Evolutionary conservation across 2,888 invertebrate genomes (phyloP).

Genomic region (Aporophyla nigra): DNA sequence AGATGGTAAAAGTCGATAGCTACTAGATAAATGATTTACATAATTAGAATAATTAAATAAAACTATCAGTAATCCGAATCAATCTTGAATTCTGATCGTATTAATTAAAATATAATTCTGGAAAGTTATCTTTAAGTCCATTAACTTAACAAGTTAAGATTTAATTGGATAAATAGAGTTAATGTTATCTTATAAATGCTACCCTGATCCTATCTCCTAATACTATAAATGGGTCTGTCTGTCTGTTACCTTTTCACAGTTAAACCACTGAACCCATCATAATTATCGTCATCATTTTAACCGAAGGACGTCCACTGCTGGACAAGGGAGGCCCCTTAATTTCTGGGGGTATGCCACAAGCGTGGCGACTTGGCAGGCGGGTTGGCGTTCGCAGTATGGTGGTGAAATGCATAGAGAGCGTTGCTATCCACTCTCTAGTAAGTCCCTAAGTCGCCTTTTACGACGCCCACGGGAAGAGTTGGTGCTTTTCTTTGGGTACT

Average conservation of each 20-base stretch:
- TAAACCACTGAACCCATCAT: neutral
- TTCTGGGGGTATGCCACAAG: too few species aligned
- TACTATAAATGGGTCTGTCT: neutral
- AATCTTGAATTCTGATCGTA: constrained; percentile 38
- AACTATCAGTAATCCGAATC: constrained; percentile 36
- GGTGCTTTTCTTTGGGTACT: too few species aligned
- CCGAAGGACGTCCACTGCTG: too few species aligned
- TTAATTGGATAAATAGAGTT: constrained; percentile 15
- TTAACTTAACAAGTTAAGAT: constrained; percentile 40
- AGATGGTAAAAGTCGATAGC: constrained; percentile 37
- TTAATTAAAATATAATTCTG: constrained; percentile 26
- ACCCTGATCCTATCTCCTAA: neutral
- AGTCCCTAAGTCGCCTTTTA: too few species aligned
- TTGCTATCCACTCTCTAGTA: too few species aligned
- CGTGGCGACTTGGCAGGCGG: too few species aligned
- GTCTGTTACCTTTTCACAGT: neutral
- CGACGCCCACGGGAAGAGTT: too few species aligned
- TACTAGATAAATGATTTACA: constrained; percentile 48
- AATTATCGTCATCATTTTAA: neutral
- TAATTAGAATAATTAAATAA: constrained; percentile 44
- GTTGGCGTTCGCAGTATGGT: too few species aligned
- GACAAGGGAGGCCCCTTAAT: too few species aligned
- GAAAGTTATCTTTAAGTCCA: constrained; percentile 30
- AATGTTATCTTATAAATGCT: constrained; percentile 24
- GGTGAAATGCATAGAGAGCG: too few species aligned